Base-by-base conservation (phyloP, 2,888 invertebrate species). In the Synergus itoensis region DNA sequence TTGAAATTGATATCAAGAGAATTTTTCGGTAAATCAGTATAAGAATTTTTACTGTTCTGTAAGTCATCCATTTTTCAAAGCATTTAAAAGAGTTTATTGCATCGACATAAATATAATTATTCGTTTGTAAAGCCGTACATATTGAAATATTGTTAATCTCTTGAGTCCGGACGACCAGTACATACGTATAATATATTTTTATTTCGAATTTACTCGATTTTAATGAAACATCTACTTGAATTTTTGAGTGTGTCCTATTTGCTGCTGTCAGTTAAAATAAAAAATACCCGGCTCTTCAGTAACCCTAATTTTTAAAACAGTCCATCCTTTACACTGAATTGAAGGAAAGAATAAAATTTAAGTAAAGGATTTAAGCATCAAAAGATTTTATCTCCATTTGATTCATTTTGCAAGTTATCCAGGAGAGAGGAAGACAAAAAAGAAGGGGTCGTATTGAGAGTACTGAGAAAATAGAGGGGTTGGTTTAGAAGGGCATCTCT, bases 401-500 rank as follows among this genome's bases (percentile, higher is more conserved):
- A 48, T 28, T 69, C 69, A 69, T 69, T 69, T 48, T 48, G 16
- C 28, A 69, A 48, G n/a, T 40, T 53, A 40, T 53, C 5, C 36
- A 8, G 36, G 4, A 65, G 41, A 48, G 45, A 48, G 9, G 28
- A 14, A 28, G 14, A 48, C 28, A 28, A 48, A 69, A 16, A 48
- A 1, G 48, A 28, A 28, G 3, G 28, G 48, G 48, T 69, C 14
- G 48, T 9, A 69, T 69, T 8, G 36, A 69, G 45, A 69, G 69
- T 48, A 16, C 16, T 69, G 69, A 48, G 69, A 69, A 69, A 48
- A 69, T 69, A 28, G 69, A 69, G 69, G 69, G 69, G 48, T 69
- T 69, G 28, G 69, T 48, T 28, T 28, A 69, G 48, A 60, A 69
- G 69, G 16, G 45, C 69, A 69, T 48, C 53, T 73, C 73, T 53